phyloP scores from a whole-genome alignment of 2,797 vertebrate genomes.

The Gobio occitaniae region DNA sequence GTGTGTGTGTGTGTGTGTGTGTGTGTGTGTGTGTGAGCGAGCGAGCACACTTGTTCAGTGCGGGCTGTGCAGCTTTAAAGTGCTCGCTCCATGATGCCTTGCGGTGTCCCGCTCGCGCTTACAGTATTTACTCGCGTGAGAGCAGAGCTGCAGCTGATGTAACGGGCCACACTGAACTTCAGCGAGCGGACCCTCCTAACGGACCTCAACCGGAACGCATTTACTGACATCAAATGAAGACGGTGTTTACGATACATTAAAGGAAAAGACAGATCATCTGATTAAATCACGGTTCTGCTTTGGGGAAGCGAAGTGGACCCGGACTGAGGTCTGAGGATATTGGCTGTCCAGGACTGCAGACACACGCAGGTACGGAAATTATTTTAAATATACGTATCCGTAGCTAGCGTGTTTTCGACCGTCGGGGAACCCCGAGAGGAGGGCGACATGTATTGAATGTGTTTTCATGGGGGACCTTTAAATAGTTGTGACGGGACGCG shows the following conservation, averaged over 20 bases:
- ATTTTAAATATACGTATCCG: neutral
- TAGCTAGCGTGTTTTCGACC: neutral
- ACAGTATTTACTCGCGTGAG: conserved; percentile 53
- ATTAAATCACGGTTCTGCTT: neutral
- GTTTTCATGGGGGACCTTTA: conserved; percentile 23
- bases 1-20: neutral
- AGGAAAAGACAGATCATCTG: neutral
- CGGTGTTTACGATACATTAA: neutral
- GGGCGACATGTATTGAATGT: neutral
- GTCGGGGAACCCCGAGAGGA: neutral
- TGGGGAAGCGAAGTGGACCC: conserved; percentile 15
- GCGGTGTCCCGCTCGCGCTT: conserved; percentile 81
- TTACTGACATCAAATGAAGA: neutral
- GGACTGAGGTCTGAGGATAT: neutral
- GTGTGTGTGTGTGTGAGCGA: neutral
- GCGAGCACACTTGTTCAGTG: conserved; percentile 33
- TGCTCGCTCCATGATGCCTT: conserved; percentile 83
- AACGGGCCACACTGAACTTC: conserved; percentile 36
- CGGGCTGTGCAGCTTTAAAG: conserved; percentile 76
- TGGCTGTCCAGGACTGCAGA: conserved; percentile 15
- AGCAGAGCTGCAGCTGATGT: conserved; percentile 29
- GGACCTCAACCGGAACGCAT: neutral
- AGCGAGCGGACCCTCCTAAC: neutral
- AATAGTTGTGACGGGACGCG: conserved; percentile 40
- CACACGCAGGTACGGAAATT: conserved; percentile 31